phyloP scores from a whole-genome alignment of 2,888 invertebrate genomes.

The Rotaria socialis region DNA sequence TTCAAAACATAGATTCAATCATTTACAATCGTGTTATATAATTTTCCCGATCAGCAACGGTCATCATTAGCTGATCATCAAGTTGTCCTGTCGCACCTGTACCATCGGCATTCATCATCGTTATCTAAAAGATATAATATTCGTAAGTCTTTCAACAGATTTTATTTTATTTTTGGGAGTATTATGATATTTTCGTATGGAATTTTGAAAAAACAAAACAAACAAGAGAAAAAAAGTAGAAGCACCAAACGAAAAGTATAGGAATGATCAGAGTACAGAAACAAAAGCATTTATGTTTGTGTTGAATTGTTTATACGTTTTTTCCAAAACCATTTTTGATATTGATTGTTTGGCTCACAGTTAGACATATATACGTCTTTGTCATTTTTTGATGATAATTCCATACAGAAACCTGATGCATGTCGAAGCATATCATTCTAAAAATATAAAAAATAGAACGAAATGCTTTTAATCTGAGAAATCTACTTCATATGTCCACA shows the following conservation, averaged over 20 bases:
- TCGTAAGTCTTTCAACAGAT: too few relatives aligned
- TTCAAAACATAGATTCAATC: neutral
- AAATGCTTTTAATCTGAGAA: neutral
- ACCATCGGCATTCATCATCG: neutral
- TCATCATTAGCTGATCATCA: neutral
- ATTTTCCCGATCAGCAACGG: neutral
- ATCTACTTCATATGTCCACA: neutral
- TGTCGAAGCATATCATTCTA: constrained; percentile 41
- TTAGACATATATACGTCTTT: constrained; percentile 37
- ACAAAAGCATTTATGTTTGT: neutral
- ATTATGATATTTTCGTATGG: neutral
- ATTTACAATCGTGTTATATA: constrained; percentile 9
- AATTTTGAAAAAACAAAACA: neutral
- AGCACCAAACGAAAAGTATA: neutral
- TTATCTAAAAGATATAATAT: neutral
- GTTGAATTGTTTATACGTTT: constrained; percentile 17
- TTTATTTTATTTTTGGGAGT: neutral
- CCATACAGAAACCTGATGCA: constrained; percentile 44
- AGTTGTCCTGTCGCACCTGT: neutral
- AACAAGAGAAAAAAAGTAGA: neutral
- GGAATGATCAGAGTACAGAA: neutral
- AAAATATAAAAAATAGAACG: neutral
- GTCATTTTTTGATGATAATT: constrained; percentile 34
- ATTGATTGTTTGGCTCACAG: constrained; percentile 39
- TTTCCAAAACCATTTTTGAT: constrained; percentile 46